phyloP scores from a whole-genome alignment of 2,113 vertebrate genomes.

The Megaleporinus macrocephalus region DNA sequence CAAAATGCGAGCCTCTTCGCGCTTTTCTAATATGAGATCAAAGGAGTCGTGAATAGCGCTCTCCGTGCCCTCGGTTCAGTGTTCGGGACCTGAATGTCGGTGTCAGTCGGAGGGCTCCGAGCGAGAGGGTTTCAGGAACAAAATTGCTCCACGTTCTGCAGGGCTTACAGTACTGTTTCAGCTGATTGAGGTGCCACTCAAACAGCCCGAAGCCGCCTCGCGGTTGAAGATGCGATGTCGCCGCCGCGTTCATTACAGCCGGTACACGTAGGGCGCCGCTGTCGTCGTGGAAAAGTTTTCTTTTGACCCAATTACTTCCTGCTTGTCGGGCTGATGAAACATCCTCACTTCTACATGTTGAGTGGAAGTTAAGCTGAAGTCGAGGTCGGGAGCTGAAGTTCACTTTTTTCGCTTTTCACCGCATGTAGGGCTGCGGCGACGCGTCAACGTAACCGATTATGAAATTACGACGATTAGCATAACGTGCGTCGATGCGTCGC shows the following conservation, averaged over 20 bases:
- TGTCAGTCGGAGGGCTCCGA: constrained; percentile 60
- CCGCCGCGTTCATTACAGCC: constrained; percentile 37
- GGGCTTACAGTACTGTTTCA: constrained; percentile 54
- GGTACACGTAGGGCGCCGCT: constrained; percentile 13
- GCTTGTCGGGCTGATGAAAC: constrained; percentile 16
- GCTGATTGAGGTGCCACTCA: constrained; percentile 58
- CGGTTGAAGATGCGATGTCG: constrained; percentile 40
- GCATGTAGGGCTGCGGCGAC: too few species aligned
- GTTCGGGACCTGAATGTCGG: constrained; percentile 60
- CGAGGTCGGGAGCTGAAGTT: background rate
- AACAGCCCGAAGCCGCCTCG: constrained; percentile 24
- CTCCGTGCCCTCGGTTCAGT: constrained; percentile 54
- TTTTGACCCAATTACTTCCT: constrained; percentile 37
- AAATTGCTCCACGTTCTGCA: constrained; percentile 59
- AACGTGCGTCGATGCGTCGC: too few species aligned
- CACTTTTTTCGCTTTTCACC: background rate
- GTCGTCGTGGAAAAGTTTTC: constrained; percentile 24
- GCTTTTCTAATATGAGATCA: constrained; percentile 68
- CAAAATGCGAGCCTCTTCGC: constrained; percentile 62
- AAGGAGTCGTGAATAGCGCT: constrained; percentile 61
- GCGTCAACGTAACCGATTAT: too few species aligned
- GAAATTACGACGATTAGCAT: too few species aligned
- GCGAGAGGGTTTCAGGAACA: constrained; percentile 63
- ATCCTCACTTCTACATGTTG: background rate
- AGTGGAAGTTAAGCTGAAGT: background rate